Conservation (phyloP, 2,797 vertebrate genomes). For the Gymnoscopelus microlampas region DNA sequence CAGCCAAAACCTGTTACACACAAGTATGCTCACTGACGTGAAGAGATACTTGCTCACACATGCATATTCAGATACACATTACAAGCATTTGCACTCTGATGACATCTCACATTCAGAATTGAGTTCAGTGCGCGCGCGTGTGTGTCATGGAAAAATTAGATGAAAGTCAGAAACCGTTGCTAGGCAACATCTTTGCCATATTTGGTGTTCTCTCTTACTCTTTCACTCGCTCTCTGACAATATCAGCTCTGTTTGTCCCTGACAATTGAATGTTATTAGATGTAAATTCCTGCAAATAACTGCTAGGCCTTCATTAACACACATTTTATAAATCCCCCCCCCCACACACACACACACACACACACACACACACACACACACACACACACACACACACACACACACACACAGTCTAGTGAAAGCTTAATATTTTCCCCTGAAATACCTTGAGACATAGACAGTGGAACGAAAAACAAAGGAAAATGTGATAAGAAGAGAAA, state of each 20-base stretch:
- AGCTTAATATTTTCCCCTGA: constrained; percentile 45
- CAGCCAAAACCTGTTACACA: constrained; percentile 55
- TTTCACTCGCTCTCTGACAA: constrained; percentile 38
- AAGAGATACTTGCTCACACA: constrained; percentile 64
- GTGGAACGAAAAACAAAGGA: constrained; percentile 61
- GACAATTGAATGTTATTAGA: constrained; percentile 50
- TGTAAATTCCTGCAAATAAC: constrained; percentile 34
- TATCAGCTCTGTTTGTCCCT: constrained; percentile 49
- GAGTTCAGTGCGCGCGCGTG: constrained; percentile 14
- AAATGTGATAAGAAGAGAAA: constrained; percentile 45
- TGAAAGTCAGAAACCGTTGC: constrained; percentile 80
- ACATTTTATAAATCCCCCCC: background rate
- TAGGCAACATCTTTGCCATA: constrained; percentile 77
- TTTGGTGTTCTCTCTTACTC: constrained; percentile 62
- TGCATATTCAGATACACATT: constrained; percentile 35
- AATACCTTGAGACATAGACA: constrained; percentile 32
- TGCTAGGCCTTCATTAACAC: background rate
- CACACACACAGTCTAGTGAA: background rate
- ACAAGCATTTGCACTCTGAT: constrained; percentile 35
- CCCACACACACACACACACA: background rate
- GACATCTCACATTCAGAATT: constrained; percentile 63
- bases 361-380: background rate
- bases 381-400: background rate
- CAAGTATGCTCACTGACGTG: constrained; percentile 37
- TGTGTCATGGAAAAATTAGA: constrained; percentile 88